These are phyloP conservation scores for Drosophila sturtevanti DNA, from an alignment of 1,140 invertebrate genomes.

Conservation along the genomic window DNA sequence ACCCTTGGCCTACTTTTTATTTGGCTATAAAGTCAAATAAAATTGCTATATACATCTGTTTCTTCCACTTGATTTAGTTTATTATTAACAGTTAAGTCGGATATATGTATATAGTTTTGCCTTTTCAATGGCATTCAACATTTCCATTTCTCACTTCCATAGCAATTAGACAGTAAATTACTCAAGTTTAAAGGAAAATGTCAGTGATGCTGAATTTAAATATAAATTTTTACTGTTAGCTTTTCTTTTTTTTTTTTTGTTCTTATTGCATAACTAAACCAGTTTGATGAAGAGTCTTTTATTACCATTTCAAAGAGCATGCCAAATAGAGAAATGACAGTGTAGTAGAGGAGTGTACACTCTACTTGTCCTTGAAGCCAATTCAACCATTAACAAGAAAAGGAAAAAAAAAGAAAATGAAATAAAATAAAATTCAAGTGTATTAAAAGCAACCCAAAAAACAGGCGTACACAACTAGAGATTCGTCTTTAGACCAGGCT, in stretches of 20 bases:
- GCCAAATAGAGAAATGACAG: slow-evolving; percentile 12
- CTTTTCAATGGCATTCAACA: background rate
- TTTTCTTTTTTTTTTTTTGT: background rate
- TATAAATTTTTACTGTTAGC: background rate
- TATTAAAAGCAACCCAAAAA: slow-evolving; percentile 12
- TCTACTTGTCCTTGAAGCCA: slow-evolving; percentile 30
- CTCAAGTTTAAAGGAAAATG: background rate
- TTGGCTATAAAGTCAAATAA: no score
- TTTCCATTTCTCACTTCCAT: background rate
- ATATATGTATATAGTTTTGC: background rate
- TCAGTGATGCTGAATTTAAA: background rate
- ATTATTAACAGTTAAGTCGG: background rate
- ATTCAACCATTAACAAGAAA: slow-evolving; percentile 44
- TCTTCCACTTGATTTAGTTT: background rate
- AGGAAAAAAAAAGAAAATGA: no score
- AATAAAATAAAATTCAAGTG: slow-evolving; percentile 27
- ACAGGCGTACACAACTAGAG: background rate
- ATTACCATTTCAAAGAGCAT: slow-evolving; percentile 8
- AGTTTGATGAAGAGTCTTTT: slow-evolving; percentile 1
- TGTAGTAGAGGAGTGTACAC: slow-evolving; percentile 22
- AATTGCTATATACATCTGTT: no score
- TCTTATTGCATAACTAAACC: background rate
- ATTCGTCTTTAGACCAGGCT: slow-evolving; percentile 2
- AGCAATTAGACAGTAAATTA: background rate
- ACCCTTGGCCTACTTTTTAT: no score